These are phyloP conservation scores for Sarcophaga rosellei DNA, from an alignment of 2,888 invertebrate species.

Conservation along the genomic window DNA sequence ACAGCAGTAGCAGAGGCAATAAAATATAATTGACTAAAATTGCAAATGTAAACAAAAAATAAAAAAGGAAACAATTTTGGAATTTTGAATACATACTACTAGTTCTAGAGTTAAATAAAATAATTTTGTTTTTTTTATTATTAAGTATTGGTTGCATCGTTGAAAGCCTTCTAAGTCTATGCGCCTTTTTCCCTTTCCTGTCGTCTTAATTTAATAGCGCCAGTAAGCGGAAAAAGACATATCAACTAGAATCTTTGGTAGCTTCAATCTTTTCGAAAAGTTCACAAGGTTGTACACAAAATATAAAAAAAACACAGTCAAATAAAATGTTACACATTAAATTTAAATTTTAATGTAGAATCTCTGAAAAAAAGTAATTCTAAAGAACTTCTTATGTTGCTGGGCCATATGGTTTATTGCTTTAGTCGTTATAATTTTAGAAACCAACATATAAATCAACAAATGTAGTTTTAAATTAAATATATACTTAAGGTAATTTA, in stretches of 20 bases:
- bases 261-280: constrained; percentile 4
- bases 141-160: constrained; percentile 50
- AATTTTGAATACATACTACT: not conserved
- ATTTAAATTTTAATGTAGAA: not conserved
- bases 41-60: constrained; percentile 60
- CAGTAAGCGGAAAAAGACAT: constrained; percentile 82
- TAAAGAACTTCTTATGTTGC: not conserved
- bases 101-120: not conserved
- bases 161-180: constrained; percentile 78
- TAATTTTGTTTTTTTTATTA: not conserved
- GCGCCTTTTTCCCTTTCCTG: constrained; percentile 82
- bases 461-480: not conserved
- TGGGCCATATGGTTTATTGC: constrained; percentile 35
- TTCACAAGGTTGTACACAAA: constrained; percentile 51
- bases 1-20: constrained; percentile 44
- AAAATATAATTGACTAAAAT: constrained; percentile 58
- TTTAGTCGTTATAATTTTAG: not conserved
- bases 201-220: constrained; percentile 80
- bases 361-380: no score
- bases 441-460: not conserved
- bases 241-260: constrained; percentile 78
- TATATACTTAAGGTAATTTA: not conserved
- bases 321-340: not conserved
- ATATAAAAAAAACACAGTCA: no score
- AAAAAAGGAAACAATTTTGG: not conserved